Evolutionary conservation across 2,888 invertebrate genomes (phyloP).

Genomic region (Aethes cnicana): DNA sequence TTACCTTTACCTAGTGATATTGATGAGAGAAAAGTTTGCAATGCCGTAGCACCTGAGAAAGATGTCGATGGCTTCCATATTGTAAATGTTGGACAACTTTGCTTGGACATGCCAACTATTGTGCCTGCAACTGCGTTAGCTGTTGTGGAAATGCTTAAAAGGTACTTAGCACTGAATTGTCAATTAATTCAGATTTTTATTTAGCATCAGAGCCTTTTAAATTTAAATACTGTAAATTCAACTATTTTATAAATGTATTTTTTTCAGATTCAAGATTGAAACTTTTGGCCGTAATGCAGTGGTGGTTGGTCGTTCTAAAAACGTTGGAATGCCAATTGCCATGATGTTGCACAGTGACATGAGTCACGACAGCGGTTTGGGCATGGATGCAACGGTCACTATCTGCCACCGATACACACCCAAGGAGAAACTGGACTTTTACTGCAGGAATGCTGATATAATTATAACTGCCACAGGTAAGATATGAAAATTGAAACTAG

Average conservation of each 20-base stretch:
- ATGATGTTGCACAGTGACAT: conserved; percentile 91
- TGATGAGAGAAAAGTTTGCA: conserved; percentile 88
- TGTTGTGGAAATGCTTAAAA: conserved; percentile 85
- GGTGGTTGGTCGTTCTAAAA: conserved; percentile 94
- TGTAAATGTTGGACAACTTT: conserved; percentile 90
- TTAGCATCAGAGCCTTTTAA: neutral
- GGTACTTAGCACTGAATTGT: conserved; percentile 69
- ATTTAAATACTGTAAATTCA: neutral
- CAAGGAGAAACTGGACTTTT: conserved; percentile 86
- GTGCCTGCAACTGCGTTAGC: conserved; percentile 92
- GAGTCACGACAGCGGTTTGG: conserved; percentile 84
- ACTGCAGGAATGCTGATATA: conserved; percentile 89
- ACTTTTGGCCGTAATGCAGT: conserved; percentile 94
- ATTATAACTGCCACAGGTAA: conserved; percentile 88
- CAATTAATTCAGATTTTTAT: neutral
- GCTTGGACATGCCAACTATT: conserved; percentile 87
- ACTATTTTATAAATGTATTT: neutral
- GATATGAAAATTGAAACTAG: conserved; percentile 10
- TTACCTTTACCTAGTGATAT: conserved; percentile 91
- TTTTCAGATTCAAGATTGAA: conserved; percentile 82
- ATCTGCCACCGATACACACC: conserved; percentile 95
- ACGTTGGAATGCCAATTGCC: conserved; percentile 95
- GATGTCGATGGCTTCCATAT: conserved; percentile 97
- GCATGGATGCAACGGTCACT: conserved; percentile 93
- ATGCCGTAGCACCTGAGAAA: conserved; percentile 89